Base-by-base conservation (phyloP, 1,140 invertebrate species). In the Nylanderia fulva region DNA sequence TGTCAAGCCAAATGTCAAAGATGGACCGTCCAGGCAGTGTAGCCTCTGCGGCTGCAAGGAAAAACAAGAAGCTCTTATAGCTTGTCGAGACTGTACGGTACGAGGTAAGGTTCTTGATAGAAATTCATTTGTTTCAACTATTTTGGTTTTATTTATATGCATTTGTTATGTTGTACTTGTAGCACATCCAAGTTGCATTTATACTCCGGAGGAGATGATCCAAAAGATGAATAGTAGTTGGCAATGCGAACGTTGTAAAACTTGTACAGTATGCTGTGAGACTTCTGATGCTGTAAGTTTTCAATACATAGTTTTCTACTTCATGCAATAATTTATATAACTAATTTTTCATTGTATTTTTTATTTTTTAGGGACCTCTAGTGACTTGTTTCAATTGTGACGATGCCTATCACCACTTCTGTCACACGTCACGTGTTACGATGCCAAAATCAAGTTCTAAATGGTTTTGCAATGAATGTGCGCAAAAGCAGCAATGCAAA, bases 341-440 rank as follows among this genome's bases (percentile, higher is more conserved):
- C 36, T 18, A 66, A 27, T 66, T 79, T 48, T 48, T 64, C 1
- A 1, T 58, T 21, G 3, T 24, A 39, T 72, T 64, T 90, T 71
- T 33, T 1, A 33, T 33, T 33, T 64, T 54, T 48, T 61, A 95
- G 94, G 94, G 94, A 61, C 90, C 92, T 6, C 94, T 98, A 86
- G 95, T 97, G 64, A 97, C 98, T 60, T 98, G 98, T 94, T 97
- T 96, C 91, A 96, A 96, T 36, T 98, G 98, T 93, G 97, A 98
- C 80, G 97, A 98, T 94, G 97, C 97, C 15, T 98, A 98, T 93
- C 98, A 98, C 93, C 95, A 96, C 79, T 94, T 95, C 39, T 98
- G 98, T 91, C 97, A 98, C 91, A 93, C 95, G 39, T 96, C 96
- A n/a, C 93, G 95, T 54, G 95, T 97, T 84, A 93, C 89, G 5